Evolutionary conservation across 2,888 invertebrate genomes (phyloP), one percentile per base, ranked within the genome.

Genomic region (Drosophila kanekoi): DNA sequence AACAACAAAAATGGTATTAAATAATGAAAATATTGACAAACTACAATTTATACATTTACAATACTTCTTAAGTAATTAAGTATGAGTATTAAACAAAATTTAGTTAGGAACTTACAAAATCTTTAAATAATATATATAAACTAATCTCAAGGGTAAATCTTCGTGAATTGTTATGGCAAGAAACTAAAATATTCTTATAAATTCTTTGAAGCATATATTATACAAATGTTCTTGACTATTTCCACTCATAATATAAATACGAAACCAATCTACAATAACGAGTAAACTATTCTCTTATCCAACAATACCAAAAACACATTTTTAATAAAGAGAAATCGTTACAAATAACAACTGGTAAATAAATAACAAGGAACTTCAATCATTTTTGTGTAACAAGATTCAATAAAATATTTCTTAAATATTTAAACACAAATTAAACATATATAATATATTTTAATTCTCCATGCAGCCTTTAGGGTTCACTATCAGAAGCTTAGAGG

Each of bases 31-130:
- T 38, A 38, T 48, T 40, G 32, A 54, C 61, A 48, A 45, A 78
- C 78, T 72, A 84, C 78, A 72, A 74, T 70, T 81, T 81, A 77
- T 80, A 73, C 71, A 73, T 72, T 66, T 74, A 58, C 53, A 41
- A 47, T 65, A 54, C 53, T 20, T 16, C 32, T 41, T 23, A 68
- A 59, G 58, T 60, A 64, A 63, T 75, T 62, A 64, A 62, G 53
- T 58, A 73, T 45, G 59, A 54, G 49, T 74, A 68, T 77, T 63
- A 73, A 60, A 58, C 20, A 16, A 69, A 59, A 65, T 65, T 60
- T 86, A 89, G 90, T 81, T 89, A 89, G 90, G 77, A 60, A 78
- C 69, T 72, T 89, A 84, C 66, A 40, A 74, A 77, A 78, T 72
- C 67, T 77, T 77, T 72, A 60, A 44, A 43, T 43, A 57, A 32